Conservation (phyloP, 2,888 invertebrate genomes). For the Phyto melanocephala region DNA sequence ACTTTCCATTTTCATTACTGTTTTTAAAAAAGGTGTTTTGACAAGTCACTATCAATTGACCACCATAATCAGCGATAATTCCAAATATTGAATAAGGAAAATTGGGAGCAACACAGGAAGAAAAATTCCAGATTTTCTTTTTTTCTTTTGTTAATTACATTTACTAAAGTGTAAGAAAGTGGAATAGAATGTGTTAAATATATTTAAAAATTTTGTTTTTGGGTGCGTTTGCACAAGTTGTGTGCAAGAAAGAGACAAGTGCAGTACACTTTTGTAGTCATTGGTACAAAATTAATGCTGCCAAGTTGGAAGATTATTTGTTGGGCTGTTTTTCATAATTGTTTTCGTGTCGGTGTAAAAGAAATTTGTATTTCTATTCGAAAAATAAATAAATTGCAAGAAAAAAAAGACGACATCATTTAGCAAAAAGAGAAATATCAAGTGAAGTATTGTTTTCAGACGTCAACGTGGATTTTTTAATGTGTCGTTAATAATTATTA, state of each 20-base stretch:
- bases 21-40: too few relatives aligned
- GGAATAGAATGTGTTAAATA: conserved; percentile 23
- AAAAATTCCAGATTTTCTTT: conserved; percentile 47
- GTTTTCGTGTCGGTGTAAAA: conserved; percentile 29
- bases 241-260: conserved; percentile 27
- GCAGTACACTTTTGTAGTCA: neutral
- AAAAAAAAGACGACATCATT: neutral
- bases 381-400: neutral
- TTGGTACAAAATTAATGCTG: conserved; percentile 40
- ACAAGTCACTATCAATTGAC: neutral
- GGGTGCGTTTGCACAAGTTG: conserved; percentile 56
- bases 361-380: neutral
- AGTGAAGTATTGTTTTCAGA: neutral
- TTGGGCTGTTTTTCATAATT: conserved; percentile 27
- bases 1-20: too few relatives aligned
- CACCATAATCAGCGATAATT: neutral
- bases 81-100: conserved; percentile 14
- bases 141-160: conserved; percentile 59
- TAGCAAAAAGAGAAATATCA: neutral
- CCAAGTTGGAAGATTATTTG: conserved; percentile 34
- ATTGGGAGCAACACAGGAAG: neutral
- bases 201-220: conserved; percentile 33
- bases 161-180: conserved; percentile 50
- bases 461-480: neutral
- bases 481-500: neutral